These are phyloP conservation scores for Stratiomys singularior DNA, from an alignment of 2,888 invertebrate species.

Conservation along the genomic window DNA sequence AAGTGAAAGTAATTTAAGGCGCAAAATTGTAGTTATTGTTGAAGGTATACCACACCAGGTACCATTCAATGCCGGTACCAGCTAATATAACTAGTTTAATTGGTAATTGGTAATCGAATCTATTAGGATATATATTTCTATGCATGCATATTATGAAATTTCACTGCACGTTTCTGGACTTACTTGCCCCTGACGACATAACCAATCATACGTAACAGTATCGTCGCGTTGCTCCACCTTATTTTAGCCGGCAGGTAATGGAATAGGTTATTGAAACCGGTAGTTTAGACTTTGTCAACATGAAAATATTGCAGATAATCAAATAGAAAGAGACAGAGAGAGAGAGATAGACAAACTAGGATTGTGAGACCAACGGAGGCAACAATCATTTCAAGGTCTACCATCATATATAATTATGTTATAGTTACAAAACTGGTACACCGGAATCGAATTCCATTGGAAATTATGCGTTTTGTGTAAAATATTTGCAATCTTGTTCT, in stretches of 20 bases:
- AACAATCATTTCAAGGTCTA: constrained; percentile 3
- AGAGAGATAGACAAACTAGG: no score
- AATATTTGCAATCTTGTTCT: background rate
- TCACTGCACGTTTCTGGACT: background rate
- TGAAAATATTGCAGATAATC: background rate
- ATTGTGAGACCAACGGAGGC: background rate
- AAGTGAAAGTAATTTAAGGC: constrained; percentile 2
- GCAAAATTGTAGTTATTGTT: background rate
- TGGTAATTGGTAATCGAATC: background rate
- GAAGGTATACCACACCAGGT: background rate
- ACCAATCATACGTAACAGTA: background rate
- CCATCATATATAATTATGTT: background rate
- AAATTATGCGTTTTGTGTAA: background rate
- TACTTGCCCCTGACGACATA: constrained; percentile 11
- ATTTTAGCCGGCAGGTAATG: background rate
- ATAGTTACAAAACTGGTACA: no score
- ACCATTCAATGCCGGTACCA: background rate
- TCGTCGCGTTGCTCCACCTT: background rate
- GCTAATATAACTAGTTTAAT: background rate
- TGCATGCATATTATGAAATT: background rate
- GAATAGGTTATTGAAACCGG: background rate
- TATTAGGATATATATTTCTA: background rate
- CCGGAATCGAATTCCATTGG: background rate
- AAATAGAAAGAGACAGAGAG: no score
- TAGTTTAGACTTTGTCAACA: background rate